Conservation (phyloP, 2,888 invertebrate species). For the Caenorhabditis wallacei region DNA sequence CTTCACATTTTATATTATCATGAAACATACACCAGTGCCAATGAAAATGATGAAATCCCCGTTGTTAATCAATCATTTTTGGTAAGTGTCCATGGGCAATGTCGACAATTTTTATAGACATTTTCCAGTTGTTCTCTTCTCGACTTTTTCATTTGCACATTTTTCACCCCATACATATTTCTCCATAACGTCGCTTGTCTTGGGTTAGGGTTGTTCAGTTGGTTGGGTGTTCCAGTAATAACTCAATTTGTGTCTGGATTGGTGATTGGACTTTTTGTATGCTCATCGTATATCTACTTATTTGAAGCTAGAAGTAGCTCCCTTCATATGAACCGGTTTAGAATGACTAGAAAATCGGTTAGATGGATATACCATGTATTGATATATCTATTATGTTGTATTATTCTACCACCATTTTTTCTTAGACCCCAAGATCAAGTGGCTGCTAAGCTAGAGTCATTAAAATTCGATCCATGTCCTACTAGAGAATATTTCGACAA, state of each 20-base stretch:
- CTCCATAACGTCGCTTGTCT: background rate
- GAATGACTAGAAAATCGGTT: background rate
- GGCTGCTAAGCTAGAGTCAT: background rate
- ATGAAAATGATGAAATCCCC: slow-evolving; percentile 27
- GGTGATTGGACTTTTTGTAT: background rate
- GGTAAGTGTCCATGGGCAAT: background rate
- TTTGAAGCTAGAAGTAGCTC: slow-evolving; percentile 29
- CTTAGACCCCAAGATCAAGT: background rate
- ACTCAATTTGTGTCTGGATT: background rate
- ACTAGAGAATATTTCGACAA: background rate
- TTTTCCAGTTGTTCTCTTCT: background rate
- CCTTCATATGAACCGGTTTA: slow-evolving; percentile 6
- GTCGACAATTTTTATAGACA: background rate
- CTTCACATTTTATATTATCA: slow-evolving; percentile 6
- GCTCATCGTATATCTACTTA: background rate
- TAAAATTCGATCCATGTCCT: slow-evolving; percentile 6
- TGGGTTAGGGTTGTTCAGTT: slow-evolving; percentile 4
- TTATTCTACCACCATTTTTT: background rate
- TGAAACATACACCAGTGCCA: background rate
- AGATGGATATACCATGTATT: background rate
- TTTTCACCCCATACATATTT: background rate
- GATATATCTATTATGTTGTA: background rate
- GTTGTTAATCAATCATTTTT: slow-evolving; percentile 11
- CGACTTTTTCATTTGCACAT: background rate
- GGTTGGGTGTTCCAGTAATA: background rate